Evolutionary conservation across 2,888 invertebrate genomes (phyloP).

Genomic region (Leucozona laternaria): DNA sequence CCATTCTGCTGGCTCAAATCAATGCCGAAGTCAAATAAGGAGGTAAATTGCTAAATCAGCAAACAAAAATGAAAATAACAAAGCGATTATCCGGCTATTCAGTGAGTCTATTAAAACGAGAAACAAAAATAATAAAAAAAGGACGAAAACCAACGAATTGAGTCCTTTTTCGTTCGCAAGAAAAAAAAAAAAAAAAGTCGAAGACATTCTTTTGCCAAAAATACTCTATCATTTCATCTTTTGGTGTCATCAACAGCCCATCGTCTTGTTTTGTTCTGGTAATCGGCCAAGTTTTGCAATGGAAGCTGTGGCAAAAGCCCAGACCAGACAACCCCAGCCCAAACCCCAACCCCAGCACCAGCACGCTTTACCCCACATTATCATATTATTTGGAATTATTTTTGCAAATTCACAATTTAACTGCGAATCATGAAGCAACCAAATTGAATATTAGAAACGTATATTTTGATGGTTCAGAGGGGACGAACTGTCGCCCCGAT

Average conservation of each 20-base stretch:
- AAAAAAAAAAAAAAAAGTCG: conserved; percentile 13
- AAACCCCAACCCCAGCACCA: no score
- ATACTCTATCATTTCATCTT: conserved; percentile 77
- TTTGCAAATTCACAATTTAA: conserved; percentile 69
- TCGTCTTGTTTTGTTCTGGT: conserved; percentile 77
- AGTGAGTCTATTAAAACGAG: conserved; percentile 67
- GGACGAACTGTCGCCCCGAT: conserved; percentile 59
- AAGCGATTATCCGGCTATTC: conserved; percentile 73
- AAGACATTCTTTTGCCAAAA: conserved; percentile 68
- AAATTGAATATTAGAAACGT: conserved; percentile 57
- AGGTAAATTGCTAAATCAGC: conserved; percentile 69
- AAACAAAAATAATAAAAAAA: conserved; percentile 22
- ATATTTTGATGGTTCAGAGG: conserved; percentile 45
- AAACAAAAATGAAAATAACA: conserved; percentile 71
- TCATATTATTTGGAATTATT: conserved; percentile 69
- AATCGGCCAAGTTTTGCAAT: conserved; percentile 79
- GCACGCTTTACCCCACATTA: conserved; percentile 24
- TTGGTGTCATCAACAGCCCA: conserved; percentile 79
- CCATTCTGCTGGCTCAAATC: conserved; percentile 31
- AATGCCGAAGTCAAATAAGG: conserved; percentile 42
- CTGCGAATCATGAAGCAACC: conserved; percentile 61
- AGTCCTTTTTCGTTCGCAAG: conserved; percentile 31
- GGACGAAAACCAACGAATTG: conserved; percentile 32
- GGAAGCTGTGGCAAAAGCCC: conserved; percentile 10
- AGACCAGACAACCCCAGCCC: neutral